phyloP scores from a whole-genome alignment of 2,797 vertebrate genomes.

The Adrianichthys oophorus region DNA sequence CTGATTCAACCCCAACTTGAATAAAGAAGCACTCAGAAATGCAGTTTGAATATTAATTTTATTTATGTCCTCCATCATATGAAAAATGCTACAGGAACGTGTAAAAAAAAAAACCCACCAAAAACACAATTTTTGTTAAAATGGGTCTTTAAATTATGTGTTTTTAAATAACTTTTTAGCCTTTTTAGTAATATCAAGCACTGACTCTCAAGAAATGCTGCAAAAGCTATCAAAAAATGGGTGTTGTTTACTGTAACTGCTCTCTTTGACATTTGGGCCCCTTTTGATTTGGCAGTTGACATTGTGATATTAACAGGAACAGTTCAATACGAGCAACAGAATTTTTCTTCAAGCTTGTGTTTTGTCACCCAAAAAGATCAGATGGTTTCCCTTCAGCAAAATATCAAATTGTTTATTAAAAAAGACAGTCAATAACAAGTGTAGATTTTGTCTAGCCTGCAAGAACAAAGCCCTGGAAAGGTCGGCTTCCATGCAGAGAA shows the following conservation, averaged over 20 bases:
- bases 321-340: neutral
- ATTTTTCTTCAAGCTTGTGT: neutral
- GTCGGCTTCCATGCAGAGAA: neutral
- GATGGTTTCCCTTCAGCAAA: neutral
- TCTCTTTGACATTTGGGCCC: constrained; percentile 1
- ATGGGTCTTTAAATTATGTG: no score
- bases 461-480: neutral
- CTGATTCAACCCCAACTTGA: no score
- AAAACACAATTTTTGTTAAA: no score
- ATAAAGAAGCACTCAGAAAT: no score
- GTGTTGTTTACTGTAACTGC: constrained; percentile 16
- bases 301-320: neutral
- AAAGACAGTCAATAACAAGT: neutral
- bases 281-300: constrained; percentile 1
- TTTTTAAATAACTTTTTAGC: no score
- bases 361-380: neutral
- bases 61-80: no score
- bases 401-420: constrained; percentile 1
- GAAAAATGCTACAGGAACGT: no score
- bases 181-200: no score
- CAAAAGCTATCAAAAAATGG: neutral
- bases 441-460: neutral
- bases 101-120: no score
- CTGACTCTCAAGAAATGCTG: neutral
- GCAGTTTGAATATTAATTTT: no score